Conservation (phyloP, 1,140 invertebrate species). For the Venustaconcha ellipsiformis region DNA sequence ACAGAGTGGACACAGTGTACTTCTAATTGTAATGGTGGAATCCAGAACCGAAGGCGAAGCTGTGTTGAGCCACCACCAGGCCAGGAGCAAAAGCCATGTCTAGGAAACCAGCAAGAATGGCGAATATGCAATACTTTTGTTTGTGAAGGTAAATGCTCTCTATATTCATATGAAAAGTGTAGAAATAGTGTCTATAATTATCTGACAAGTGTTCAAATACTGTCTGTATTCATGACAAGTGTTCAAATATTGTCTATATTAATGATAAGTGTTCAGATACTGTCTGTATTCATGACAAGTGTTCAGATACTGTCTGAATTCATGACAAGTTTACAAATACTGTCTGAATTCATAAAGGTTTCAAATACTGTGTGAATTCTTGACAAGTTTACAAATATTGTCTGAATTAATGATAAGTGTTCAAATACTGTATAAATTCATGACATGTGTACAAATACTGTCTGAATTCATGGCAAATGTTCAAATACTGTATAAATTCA, state of each 20-base stretch:
- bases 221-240: too few species aligned
- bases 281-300: too few species aligned
- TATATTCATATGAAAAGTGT: background rate
- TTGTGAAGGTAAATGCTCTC: conserved; percentile 46
- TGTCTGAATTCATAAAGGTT: too few species aligned
- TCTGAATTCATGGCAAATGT: conserved; percentile 7
- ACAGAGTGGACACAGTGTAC: conserved; percentile 58
- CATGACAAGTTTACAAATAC: too few species aligned
- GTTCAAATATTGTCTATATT: too few species aligned
- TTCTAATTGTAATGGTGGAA: conserved; percentile 56
- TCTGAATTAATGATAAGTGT: too few species aligned
- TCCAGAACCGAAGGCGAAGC: conserved; percentile 50
- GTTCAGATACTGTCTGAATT: too few species aligned
- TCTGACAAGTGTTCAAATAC: background rate
- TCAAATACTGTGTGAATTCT: too few species aligned
- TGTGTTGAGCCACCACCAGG: conserved; percentile 53
- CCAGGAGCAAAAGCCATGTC: conserved; percentile 42
- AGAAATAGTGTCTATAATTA: background rate
- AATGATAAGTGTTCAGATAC: too few species aligned
- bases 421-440: too few species aligned
- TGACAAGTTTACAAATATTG: too few species aligned
- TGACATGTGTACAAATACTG: too few species aligned
- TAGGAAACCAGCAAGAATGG: conserved; percentile 56
- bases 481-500: background rate
- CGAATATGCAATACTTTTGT: conserved; percentile 59